Evolutionary conservation across 37 sponge, comb jelly and placozoan species (phyloP).

Genomic region (Beroe forskalii): DNA sequence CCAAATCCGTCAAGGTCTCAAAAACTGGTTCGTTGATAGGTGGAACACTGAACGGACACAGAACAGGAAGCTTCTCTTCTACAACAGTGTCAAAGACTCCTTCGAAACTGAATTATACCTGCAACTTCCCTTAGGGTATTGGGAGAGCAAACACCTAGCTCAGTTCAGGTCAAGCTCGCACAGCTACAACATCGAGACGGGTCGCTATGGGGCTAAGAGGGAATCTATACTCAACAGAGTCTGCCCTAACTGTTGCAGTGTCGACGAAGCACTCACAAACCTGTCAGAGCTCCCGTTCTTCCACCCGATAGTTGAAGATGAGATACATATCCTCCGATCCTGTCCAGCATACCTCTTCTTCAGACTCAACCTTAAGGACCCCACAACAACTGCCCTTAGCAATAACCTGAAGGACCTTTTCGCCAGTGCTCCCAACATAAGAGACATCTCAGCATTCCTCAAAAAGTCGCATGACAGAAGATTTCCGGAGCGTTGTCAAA

Average conservation of each 20-base stretch:
- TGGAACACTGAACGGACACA: background rate
- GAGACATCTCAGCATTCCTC: background rate
- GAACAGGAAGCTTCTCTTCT: background rate
- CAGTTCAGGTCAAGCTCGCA: background rate
- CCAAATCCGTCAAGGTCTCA: too few species aligned
- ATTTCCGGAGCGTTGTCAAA: background rate
- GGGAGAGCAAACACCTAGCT: background rate
- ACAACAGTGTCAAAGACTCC: background rate
- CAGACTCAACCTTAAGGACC: background rate
- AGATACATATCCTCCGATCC: too few species aligned
- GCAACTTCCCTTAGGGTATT: background rate
- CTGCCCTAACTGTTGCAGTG: background rate
- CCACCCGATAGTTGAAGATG: too few species aligned
- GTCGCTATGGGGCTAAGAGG: background rate
- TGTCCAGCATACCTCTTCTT: background rate
- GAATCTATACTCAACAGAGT: background rate
- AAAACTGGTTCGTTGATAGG: too few species aligned
- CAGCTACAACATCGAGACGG: background rate
- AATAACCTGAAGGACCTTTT: background rate
- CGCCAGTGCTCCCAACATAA: background rate
- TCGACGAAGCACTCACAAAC: background rate
- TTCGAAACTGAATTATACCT: background rate
- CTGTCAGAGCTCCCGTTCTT: background rate
- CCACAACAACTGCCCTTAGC: background rate
- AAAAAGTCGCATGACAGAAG: background rate